These are phyloP conservation scores for Folsomia candida DNA, from an alignment of 2,888 invertebrate genomes.

Conservation along the genomic window DNA sequence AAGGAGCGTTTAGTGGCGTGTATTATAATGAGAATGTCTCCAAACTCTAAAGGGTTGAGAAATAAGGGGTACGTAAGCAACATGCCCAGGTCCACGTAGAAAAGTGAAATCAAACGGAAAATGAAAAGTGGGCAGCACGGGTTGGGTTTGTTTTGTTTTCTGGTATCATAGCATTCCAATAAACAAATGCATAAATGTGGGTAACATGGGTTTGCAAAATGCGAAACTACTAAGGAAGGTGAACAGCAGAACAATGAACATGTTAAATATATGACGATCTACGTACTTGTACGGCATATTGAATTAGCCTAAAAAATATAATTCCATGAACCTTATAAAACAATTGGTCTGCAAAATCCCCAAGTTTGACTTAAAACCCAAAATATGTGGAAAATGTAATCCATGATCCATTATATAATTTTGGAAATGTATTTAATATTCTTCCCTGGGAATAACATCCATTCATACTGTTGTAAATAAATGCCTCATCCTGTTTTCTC, in stretches of 20 bases:
- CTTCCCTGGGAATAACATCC: no score
- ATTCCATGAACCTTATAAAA: no score
- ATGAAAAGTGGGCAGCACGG: not conserved
- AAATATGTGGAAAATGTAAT: no score
- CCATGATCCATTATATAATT: no score
- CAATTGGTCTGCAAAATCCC: no score
- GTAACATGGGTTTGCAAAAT: no score
- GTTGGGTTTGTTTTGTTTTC: not conserved
- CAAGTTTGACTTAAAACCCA: no score
- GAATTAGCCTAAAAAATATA: no score
- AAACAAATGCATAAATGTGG: not conserved
- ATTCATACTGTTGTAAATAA: no score
- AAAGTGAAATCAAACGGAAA: not conserved
- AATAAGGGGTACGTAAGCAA: not conserved
- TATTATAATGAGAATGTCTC: not conserved
- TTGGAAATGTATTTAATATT: no score
- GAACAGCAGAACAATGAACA: not conserved
- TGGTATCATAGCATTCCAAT: not conserved
- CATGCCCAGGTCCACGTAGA: not conserved
- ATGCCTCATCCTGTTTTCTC: no score
- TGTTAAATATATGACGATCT: no score
- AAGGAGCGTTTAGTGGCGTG: not conserved
- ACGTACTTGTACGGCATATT: not conserved
- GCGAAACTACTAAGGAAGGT: not conserved
- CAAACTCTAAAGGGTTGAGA: not conserved